A percentile compares a stretch with the other conserved stretches of the same genome.
phyloP scores from a whole-genome alignment of 2,888 invertebrate genomes.

The Epirrita christyi region DNA sequence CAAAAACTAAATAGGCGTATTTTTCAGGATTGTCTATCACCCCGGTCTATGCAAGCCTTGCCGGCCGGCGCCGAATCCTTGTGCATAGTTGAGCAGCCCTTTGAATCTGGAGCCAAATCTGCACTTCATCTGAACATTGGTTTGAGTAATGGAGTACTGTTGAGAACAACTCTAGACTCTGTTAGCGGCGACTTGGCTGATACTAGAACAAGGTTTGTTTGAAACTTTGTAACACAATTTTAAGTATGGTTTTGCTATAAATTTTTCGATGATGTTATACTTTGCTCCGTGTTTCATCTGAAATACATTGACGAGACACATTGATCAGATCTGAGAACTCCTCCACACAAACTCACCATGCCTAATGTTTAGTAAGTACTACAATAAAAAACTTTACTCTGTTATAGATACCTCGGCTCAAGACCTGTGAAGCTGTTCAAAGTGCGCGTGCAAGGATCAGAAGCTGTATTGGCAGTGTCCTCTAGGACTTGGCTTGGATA shows the following conservation, averaged over 20 bases:
- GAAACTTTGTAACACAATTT: constrained; percentile 4
- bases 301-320: constrained; percentile 83
- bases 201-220: constrained; percentile 93
- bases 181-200: constrained; percentile 98
- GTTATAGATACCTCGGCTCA: constrained; percentile 92
- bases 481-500: constrained; percentile 99
- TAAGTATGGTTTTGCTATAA: neutral
- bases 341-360: neutral
- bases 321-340: constrained; percentile 77
- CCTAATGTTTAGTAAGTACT: neutral
- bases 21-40: constrained; percentile 94
- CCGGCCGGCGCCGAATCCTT: constrained; percentile 98
- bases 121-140: constrained; percentile 98
- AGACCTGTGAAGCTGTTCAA: constrained; percentile 98
- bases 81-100: constrained; percentile 95
- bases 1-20: neutral
- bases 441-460: constrained; percentile 97
- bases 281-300: constrained; percentile 87
- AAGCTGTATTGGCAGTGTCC: constrained; percentile 98
- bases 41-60: constrained; percentile 97
- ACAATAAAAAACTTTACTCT: neutral
- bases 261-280: constrained; percentile 68
- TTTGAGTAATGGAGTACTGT: constrained; percentile 96
- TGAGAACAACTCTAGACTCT: constrained; percentile 97
- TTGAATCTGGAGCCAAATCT: constrained; percentile 88